Base-by-base conservation (phyloP, 1,140 invertebrate genomes). In the Aphaenogaster ashmeadi region DNA sequence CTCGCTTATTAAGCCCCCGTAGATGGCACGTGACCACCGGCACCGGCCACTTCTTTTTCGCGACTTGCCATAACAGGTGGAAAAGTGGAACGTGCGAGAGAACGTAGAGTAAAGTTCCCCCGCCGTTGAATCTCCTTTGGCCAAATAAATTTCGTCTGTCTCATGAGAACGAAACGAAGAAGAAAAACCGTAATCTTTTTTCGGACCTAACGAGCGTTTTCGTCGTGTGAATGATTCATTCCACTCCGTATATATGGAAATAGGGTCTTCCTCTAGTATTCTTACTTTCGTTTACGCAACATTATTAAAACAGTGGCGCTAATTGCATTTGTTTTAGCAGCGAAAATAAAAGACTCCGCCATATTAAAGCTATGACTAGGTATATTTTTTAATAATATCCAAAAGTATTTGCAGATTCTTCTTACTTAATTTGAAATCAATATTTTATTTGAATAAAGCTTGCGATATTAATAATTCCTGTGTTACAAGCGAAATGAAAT, bases 1-100 rank as follows among this genome's bases (percentile, higher is more conserved):
- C 84, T 88, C 71, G 71, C 84, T 88, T 87, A 88, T 88, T 88
- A 88, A 88, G 58, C 38, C 47, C 56, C 86, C 79, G 44, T 87
- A 87, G 86, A 87, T 87, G 86, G 86, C 86, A 87, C 86, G 86
- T 87, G 86, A 44, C 64, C 78, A 83, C 41, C 62, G 36, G 62
- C 74, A 56, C 21, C 27, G 80, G 54, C 62, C 47, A 69, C 86
- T 87, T 87, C 84, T 87, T 87, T 87, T 72, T 84, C 66, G 41
- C 54, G 50, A 52, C 33, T 62, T 27, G 50, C 83, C 79, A 84
- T 87, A 87, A 87, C 86, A 47, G 86, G 67, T 74, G 78, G 79
- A 87, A 84, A 87, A 84, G 86, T 87, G 66, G 86, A 87, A 84
- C 86, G 86, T 62, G 79, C 66, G 66, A 83, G 78, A 83, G 78